Conservation (phyloP, 1,140 invertebrate genomes). For the Subanguina moxae region DNA sequence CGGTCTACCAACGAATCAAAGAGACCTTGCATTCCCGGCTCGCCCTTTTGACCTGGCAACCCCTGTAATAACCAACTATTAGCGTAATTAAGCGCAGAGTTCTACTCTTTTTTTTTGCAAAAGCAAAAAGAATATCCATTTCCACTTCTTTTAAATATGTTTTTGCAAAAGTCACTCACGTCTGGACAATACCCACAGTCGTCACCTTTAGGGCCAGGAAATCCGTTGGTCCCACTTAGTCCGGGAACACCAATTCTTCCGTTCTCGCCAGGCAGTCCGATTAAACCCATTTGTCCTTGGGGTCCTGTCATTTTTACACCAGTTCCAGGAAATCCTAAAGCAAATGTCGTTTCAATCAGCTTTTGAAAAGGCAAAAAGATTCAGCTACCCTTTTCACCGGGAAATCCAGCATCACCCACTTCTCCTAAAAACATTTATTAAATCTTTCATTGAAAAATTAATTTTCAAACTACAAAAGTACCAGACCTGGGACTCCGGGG, state of each 20-base stretch:
- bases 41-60: constrained; percentile 31
- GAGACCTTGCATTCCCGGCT: constrained; percentile 22
- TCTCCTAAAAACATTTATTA: constrained; percentile 27
- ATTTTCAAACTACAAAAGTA: neutral
- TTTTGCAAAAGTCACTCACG: constrained; percentile 10
- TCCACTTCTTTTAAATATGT: constrained; percentile 1
- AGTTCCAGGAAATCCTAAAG: constrained; percentile 52
- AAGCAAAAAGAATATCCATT: too few relatives aligned
- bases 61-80: constrained; percentile 14
- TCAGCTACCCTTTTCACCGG: constrained; percentile 39
- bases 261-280: constrained; percentile 51
- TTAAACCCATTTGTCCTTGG: constrained; percentile 44
- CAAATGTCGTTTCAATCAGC: neutral
- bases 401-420: constrained; percentile 48
- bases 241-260: constrained; percentile 54
- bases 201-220: constrained; percentile 32
- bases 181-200: constrained; percentile 50
- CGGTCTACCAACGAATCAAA: too few relatives aligned
- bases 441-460: neutral
- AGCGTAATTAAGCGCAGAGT: too few relatives aligned
- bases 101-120: too few relatives aligned
- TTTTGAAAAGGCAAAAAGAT: neutral
- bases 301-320: constrained; percentile 56
- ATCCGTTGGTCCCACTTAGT: constrained; percentile 22
- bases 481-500: constrained; percentile 45